Percentiles rank a stretch among this genome's conserved stretches.
phyloP scores from a whole-genome alignment of 1,140 invertebrate genomes.

The Plectrocnemia conspersa region DNA sequence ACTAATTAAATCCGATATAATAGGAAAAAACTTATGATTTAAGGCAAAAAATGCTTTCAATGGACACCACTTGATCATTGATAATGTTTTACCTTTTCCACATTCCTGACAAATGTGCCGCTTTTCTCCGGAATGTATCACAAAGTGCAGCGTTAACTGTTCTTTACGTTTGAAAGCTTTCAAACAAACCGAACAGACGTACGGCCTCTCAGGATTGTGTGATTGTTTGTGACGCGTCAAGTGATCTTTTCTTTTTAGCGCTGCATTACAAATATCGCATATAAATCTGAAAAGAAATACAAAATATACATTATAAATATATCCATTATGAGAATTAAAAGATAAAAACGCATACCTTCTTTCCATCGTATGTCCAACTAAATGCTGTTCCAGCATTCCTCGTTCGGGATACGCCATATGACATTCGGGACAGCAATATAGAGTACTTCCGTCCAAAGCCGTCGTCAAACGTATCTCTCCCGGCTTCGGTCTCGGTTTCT shows the following conservation, averaged over 20 bases:
- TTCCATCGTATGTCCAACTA: conserved; percentile 75
- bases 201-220: conserved; percentile 74
- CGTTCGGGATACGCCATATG: conserved; percentile 82
- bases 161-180: conserved; percentile 84
- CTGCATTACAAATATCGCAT: conserved; percentile 80
- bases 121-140: conserved; percentile 82
- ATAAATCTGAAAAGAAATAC: conserved; percentile 56
- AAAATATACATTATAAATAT: conserved; percentile 27
- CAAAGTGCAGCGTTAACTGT: conserved; percentile 76
- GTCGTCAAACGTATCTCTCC: conserved; percentile 77
- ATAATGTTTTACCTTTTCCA: conserved; percentile 62
- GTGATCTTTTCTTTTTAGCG: conserved; percentile 77
- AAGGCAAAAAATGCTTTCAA: no score
- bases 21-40: no score
- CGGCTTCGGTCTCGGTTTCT: conserved; percentile 74
- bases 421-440: conserved; percentile 82
- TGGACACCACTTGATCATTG: no score
- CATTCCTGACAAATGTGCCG: conserved; percentile 80
- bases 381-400: conserved; percentile 72
- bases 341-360: conserved; percentile 55
- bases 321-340: not conserved
- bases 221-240: conserved; percentile 75
- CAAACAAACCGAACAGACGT: conserved; percentile 76
- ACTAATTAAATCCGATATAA: no score
- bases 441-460: conserved; percentile 72